Percentiles rank a stretch among this genome's conserved stretches.
Evolutionary conservation across 2,888 invertebrate genomes (phyloP).

Genomic region (Eupithecia tripunctaria): DNA sequence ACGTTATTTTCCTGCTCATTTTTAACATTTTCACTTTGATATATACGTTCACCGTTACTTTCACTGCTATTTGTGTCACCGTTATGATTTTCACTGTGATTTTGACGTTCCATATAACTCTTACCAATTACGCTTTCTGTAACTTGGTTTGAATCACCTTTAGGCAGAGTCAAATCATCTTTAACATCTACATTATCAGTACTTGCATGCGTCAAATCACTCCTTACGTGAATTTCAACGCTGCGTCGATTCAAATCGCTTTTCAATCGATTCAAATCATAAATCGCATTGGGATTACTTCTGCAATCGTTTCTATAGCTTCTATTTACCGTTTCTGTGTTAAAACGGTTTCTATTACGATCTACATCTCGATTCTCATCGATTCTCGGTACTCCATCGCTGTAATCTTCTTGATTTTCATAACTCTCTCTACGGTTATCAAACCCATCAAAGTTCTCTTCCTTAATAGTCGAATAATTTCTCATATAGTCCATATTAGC

Average conservation of each 20-base stretch:
- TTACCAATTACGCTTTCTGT: background rate
- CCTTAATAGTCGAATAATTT: constrained; percentile 54
- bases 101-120: background rate
- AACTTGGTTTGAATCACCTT: background rate
- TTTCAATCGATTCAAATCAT: constrained; percentile 11
- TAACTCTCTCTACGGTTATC: background rate
- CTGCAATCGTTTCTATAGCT: constrained; percentile 1
- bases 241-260: constrained; percentile 7
- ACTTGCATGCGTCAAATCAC: background rate
- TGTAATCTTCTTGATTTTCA: constrained; percentile 11
- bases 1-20: background rate
- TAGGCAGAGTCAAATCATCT: background rate
- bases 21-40: background rate
- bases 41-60: background rate
- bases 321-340: background rate
- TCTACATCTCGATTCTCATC: background rate
- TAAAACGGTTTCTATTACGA: background rate
- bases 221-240: constrained; percentile 11
- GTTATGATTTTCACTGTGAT: background rate
- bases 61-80: background rate
- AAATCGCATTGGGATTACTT: background rate
- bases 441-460: constrained; percentile 32
- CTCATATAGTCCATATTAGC: constrained; percentile 72
- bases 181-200: background rate
- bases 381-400: background rate